These are phyloP conservation scores for Criorhina ranunculi DNA, from an alignment of 2,888 invertebrate species.

Conservation along the genomic window DNA sequence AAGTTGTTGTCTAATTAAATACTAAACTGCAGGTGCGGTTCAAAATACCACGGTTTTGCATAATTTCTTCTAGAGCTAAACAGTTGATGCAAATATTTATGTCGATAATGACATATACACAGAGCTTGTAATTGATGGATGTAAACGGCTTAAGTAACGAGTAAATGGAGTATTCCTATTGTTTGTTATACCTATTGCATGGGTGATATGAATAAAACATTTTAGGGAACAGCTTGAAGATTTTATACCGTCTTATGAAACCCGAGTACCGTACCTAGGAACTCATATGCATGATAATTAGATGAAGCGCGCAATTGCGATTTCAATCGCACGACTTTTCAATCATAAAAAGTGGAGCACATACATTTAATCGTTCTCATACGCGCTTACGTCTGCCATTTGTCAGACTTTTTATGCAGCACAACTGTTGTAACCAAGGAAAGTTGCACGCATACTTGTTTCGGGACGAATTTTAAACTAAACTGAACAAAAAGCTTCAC, in stretches of 20 bases:
- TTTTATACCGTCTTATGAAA: not conserved
- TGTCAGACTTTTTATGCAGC: no score
- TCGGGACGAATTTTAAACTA: no score
- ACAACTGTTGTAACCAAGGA: no score
- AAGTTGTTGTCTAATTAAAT: slow-evolving; percentile 29
- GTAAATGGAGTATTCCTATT: not conserved
- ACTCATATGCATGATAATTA: no score
- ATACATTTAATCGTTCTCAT: no score
- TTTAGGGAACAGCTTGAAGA: not conserved
- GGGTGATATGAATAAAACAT: slow-evolving; percentile 3
- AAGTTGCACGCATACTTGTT: no score
- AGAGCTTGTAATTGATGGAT: slow-evolving; percentile 5
- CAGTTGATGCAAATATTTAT: slow-evolving; percentile 1
- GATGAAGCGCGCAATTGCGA: no score
- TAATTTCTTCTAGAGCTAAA: slow-evolving; percentile 38
- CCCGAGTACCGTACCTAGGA: no score
- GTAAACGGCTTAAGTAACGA: slow-evolving; percentile 21
- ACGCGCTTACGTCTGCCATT: no score
- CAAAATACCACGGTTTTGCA: slow-evolving; percentile 25
- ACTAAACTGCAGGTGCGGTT: slow-evolving; percentile 8
- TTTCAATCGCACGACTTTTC: no score
- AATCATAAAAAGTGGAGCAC: no score
- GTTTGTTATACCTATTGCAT: not conserved
- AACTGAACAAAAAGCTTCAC: no score
- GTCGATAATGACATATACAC: not conserved